Conservation (phyloP, 2,888 invertebrate species). For the Buathra laborator region DNA sequence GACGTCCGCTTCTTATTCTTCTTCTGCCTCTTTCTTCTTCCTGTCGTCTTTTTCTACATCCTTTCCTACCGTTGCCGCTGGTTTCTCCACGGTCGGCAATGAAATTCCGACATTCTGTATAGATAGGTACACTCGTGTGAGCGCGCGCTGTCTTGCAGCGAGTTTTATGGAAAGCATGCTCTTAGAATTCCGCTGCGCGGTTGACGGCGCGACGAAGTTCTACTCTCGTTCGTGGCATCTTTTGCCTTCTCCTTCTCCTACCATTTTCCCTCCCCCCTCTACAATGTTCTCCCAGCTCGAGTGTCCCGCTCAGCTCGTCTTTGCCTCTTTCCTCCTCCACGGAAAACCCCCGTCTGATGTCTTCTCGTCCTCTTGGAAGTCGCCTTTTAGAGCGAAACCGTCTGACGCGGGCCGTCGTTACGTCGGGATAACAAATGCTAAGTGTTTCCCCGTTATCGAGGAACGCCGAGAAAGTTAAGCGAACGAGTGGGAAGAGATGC, state of each 20-base stretch:
- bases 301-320: constrained; percentile 28
- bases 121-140: constrained; percentile 47
- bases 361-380: constrained; percentile 59
- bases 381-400: constrained; percentile 73
- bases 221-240: constrained; percentile 45
- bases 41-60: constrained; percentile 13
- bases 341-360: constrained; percentile 16
- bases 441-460: constrained; percentile 75
- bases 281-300: constrained; percentile 40
- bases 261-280: neutral
- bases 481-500: constrained; percentile 43
- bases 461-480: constrained; percentile 71
- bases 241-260: constrained; percentile 29
- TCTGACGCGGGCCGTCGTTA: constrained; percentile 73
- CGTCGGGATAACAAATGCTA: constrained; percentile 76
- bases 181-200: constrained; percentile 66
- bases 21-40: constrained; percentile 30
- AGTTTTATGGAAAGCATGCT: constrained; percentile 68
- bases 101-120: constrained; percentile 54
- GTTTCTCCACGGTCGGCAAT: constrained; percentile 27
- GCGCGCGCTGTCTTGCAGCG: constrained; percentile 26
- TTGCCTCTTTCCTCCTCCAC: constrained; percentile 32
- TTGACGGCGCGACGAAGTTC: constrained; percentile 57
- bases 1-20: constrained; percentile 40
- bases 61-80: constrained; percentile 17